phyloP scores from a whole-genome alignment of 2,888 invertebrate species.

The Rhingia rostrata region DNA sequence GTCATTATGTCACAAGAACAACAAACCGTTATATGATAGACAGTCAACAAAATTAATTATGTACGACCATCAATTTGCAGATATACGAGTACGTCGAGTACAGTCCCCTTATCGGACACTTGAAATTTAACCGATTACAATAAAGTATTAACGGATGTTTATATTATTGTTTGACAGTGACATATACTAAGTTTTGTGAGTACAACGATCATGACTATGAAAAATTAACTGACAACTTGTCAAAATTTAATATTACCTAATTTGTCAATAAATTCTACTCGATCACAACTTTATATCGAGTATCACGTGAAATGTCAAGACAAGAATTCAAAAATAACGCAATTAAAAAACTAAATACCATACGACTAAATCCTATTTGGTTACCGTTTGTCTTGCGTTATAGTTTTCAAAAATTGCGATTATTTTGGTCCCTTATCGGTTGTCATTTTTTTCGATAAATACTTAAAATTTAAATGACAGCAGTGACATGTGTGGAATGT shows the following conservation, averaged over 20 bases:
- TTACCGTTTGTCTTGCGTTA: too few species aligned
- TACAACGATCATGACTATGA: neutral
- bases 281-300: slow-evolving; percentile 1
- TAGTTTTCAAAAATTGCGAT: too few species aligned
- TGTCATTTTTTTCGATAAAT: too few species aligned
- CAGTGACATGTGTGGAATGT: too few species aligned
- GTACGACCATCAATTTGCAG: neutral
- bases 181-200: neutral
- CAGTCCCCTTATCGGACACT: slow-evolving; percentile 1
- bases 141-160: neutral
- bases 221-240: slow-evolving; percentile 15
- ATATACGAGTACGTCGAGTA: neutral
- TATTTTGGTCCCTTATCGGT: too few species aligned
- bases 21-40: neutral
- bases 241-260: slow-evolving; percentile 7
- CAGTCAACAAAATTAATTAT: neutral
- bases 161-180: neutral
- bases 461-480: too few species aligned
- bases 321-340: too few species aligned
- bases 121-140: slow-evolving; percentile 8
- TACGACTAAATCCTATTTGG: too few species aligned
- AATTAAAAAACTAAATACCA: too few species aligned
- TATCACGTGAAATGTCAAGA: neutral
- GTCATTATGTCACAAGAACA: neutral
- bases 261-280: slow-evolving; percentile 1